These are phyloP conservation scores for Drosophila cognata DNA, from an alignment of 2,888 invertebrate genomes.

Conservation along the genomic window DNA sequence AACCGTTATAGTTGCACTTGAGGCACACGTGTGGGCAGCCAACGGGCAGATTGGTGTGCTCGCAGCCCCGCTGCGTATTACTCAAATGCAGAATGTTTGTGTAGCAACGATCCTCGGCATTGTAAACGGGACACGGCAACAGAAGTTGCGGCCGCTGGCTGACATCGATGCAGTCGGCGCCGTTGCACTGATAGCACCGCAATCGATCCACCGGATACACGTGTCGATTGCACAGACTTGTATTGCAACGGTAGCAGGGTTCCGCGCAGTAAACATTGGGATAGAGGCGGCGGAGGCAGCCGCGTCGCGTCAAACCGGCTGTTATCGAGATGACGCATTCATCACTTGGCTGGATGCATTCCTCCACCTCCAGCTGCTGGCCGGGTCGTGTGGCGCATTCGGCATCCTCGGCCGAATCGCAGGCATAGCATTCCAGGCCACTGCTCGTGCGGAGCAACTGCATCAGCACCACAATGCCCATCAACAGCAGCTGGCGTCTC, in stretches of 20 bases:
- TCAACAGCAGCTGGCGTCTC: background rate
- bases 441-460: conserved; percentile 14
- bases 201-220: conserved; percentile 75
- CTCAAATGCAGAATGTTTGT: conserved; percentile 73
- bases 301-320: conserved; percentile 77
- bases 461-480: conserved; percentile 9
- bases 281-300: conserved; percentile 72
- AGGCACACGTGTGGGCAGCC: conserved; percentile 75
- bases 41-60: conserved; percentile 63
- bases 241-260: conserved; percentile 75
- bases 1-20: conserved; percentile 80
- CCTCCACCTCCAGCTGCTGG: conserved; percentile 78
- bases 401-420: conserved; percentile 71
- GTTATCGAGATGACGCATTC: conserved; percentile 76
- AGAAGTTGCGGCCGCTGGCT: conserved; percentile 47
- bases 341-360: conserved; percentile 62
- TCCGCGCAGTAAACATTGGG: conserved; percentile 74
- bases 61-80: conserved; percentile 78
- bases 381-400: conserved; percentile 81
- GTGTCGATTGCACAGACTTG: conserved; percentile 77
- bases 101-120: conserved; percentile 75
- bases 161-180: conserved; percentile 74
- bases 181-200: conserved; percentile 79
- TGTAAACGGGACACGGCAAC: conserved; percentile 77
- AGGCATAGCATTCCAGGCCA: conserved; percentile 77